Conservation (phyloP, 2,113 vertebrate species). For the Hydrolagus affinis region DNA sequence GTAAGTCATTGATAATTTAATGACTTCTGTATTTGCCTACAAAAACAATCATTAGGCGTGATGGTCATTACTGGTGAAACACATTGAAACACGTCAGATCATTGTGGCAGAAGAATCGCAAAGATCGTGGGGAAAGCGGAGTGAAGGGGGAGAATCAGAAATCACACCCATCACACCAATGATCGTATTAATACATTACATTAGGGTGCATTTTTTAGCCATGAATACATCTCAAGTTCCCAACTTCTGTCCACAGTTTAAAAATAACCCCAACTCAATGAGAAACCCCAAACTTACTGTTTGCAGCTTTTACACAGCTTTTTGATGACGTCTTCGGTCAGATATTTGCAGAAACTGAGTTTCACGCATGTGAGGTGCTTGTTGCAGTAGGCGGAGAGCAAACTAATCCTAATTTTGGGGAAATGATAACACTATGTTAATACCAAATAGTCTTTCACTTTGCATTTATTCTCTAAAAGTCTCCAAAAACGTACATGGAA, state of each 20-base stretch:
- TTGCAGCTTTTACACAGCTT: constrained; percentile 43
- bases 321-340: constrained; percentile 41
- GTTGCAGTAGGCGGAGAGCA: constrained; percentile 49
- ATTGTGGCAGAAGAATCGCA: too few relatives aligned
- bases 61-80: too few relatives aligned
- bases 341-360: constrained; percentile 51
- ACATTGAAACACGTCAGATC: too few relatives aligned
- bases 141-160: too few relatives aligned
- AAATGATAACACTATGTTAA: not conserved
- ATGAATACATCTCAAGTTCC: too few relatives aligned
- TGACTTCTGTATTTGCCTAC: too few relatives aligned
- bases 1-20: too few relatives aligned
- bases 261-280: not conserved
- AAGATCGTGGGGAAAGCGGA: too few relatives aligned
- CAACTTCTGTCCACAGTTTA: not conserved
- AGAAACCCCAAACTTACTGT: constrained; percentile 35
- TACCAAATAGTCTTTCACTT: not conserved
- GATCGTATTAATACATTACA: too few relatives aligned
- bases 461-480: not conserved
- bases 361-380: constrained; percentile 46
- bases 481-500: not conserved
- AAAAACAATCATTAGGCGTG: too few relatives aligned
- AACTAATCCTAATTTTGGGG: constrained; percentile 38
- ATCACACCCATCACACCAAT: too few relatives aligned
- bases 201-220: too few relatives aligned